A percentile compares a stretch with the other conserved stretches of the same genome.
phyloP scores from a whole-genome alignment of 2,888 invertebrate species.

The Gisinianus flammeolus region DNA sequence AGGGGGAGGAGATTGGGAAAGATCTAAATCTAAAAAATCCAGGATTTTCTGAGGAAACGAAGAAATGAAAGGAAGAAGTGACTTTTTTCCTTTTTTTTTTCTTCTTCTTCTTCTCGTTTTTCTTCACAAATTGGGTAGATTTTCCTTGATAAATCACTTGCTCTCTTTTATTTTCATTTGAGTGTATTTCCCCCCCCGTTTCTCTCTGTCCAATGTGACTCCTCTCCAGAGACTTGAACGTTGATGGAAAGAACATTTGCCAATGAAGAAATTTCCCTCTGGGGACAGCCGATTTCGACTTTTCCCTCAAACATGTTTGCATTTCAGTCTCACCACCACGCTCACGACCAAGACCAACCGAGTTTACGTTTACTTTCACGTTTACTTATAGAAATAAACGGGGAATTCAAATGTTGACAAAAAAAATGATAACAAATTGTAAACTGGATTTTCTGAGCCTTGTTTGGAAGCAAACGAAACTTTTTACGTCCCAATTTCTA shows the following conservation, averaged over 20 bases:
- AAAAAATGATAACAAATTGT: no score
- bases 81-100: no score
- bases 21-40: neutral
- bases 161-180: constrained; percentile 19
- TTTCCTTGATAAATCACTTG: constrained; percentile 31
- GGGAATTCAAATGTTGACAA: no score
- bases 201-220: neutral
- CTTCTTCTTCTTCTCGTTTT: neutral
- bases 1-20: constrained; percentile 4
- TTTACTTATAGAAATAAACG: no score
- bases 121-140: constrained; percentile 16
- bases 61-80: no score
- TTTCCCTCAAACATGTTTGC: neutral
- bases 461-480: no score
- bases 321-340: neutral
- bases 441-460: no score
- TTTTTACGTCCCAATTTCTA: no score
- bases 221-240: neutral
- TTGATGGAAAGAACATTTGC: constrained; percentile 28
- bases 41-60: neutral
- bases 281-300: neutral
- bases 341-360: neutral
- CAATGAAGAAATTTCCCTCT: constrained; percentile 25
- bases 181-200: neutral
- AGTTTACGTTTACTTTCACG: no score